A percentile compares a stretch with the other conserved stretches of the same genome.
Conservation (phyloP, 92 coral and sea anemone genomes). For the Zoanthus solanderi region DNA sequence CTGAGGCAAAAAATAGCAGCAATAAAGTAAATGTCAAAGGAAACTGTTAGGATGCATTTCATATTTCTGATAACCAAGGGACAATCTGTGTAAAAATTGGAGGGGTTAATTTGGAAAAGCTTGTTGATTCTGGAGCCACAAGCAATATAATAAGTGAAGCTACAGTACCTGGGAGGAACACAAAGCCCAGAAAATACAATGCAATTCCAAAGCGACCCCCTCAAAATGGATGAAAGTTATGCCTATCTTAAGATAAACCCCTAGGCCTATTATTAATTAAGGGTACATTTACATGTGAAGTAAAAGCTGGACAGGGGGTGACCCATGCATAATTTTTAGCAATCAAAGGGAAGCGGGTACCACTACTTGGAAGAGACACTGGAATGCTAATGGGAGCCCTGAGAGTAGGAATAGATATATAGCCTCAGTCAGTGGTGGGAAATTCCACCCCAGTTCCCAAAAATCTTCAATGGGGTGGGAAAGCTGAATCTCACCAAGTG, state of each 20-base stretch:
- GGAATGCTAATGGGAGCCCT: conserved; percentile 39
- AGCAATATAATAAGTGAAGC: conserved; percentile 50
- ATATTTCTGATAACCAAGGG: too few species aligned
- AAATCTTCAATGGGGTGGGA: conserved; percentile 53
- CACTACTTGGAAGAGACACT: conserved; percentile 57
- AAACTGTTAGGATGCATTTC: too few species aligned
- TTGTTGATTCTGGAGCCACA: conserved; percentile 64
- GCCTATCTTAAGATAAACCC: conserved; percentile 51
- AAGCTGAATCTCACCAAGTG: conserved; percentile 1
- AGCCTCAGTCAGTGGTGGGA: not conserved
- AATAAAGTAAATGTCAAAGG: too few species aligned
- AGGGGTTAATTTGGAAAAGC: too few species aligned
- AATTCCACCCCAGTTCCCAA: conserved; percentile 9
- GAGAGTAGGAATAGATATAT: too few species aligned
- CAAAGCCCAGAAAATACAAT: conserved; percentile 35
- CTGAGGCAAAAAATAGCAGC: too few species aligned
- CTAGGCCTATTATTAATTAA: not conserved
- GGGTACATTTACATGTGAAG: not conserved
- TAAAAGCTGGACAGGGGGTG: too few species aligned
- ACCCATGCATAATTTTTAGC: conserved; percentile 44
- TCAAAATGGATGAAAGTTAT: conserved; percentile 26
- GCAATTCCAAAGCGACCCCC: conserved; percentile 55
- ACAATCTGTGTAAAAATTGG: too few species aligned
- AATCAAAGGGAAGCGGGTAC: conserved; percentile 60
- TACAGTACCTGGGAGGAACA: conserved; percentile 52